A percentile compares a stretch with the other conserved stretches of the same genome.
phyloP scores from a whole-genome alignment of 2,113 vertebrate species.

The Heterotilapia buettikoferi region DNA sequence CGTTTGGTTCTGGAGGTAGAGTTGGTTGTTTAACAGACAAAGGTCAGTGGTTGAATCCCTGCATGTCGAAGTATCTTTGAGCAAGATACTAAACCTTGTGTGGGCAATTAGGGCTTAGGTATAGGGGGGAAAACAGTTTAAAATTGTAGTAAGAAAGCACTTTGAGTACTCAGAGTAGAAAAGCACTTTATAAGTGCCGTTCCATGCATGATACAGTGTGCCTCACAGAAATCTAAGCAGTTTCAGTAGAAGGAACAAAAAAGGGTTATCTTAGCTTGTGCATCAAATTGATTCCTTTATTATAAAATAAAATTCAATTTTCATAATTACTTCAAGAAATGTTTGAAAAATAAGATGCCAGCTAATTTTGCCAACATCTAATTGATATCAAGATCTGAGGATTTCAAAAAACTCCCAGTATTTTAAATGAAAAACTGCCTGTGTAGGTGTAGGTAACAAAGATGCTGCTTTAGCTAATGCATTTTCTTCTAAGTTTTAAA shows the following conservation, averaged over 20 bases:
- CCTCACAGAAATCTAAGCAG: not conserved
- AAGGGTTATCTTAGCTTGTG: not conserved
- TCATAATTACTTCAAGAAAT: not conserved
- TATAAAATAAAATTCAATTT: not conserved
- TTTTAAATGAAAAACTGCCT: not conserved
- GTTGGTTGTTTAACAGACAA: not conserved
- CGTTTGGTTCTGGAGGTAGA: not conserved
- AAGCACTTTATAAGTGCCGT: not conserved
- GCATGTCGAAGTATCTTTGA: too few species aligned
- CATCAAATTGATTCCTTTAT: not conserved
- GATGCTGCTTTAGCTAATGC: not conserved
- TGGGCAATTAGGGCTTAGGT: not conserved
- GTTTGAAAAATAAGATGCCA: not conserved
- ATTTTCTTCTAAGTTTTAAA: not conserved
- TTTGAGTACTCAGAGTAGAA: not conserved
- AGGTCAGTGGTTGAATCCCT: not conserved
- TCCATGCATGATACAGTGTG: not conserved
- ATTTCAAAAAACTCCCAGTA: not conserved
- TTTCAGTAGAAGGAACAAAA: not conserved
- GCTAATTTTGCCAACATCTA: not conserved
- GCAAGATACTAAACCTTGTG: not conserved
- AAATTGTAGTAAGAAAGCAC: not conserved
- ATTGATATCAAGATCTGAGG: not conserved
- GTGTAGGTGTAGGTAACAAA: not conserved
- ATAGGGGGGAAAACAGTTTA: rapidly evolving